phyloP scores from a whole-genome alignment of 2,113 vertebrate species.

The Apeltes quadracus region DNA sequence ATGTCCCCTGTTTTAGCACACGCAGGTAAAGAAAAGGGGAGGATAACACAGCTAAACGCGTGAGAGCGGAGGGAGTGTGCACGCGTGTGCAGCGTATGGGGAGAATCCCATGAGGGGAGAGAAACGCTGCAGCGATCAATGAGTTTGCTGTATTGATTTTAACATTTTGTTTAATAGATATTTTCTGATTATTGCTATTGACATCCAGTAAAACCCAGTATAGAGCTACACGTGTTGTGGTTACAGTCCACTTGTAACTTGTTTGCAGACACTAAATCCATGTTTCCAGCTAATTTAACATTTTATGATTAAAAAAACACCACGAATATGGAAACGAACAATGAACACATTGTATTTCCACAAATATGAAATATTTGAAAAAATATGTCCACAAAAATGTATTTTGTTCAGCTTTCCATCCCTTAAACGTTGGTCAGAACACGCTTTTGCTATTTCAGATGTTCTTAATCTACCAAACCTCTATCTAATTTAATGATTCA shows the following conservation, averaged over 20 bases:
- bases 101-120: constrained; percentile 12
- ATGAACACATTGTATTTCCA: neutral
- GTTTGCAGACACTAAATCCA: neutral
- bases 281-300: neutral
- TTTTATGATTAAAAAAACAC: neutral
- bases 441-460: neutral
- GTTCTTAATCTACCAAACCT: neutral
- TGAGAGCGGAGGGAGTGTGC: constrained; percentile 27
- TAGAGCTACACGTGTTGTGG: neutral
- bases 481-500: neutral
- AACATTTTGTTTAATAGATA: constrained; percentile 26
- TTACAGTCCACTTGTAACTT: neutral
- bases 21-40: constrained; percentile 46
- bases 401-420: neutral
- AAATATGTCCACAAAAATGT: neutral
- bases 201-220: neutral
- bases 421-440: neutral
- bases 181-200: neutral
- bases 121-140: constrained; percentile 5
- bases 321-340: neutral
- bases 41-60: constrained; percentile 58
- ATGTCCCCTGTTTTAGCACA: constrained; percentile 67
- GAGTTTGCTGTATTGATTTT: constrained; percentile 22
- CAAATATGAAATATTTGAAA: no score
- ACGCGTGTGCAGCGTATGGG: constrained; percentile 32